A percentile compares a stretch with the other conserved stretches of the same genome.
Conservation (phyloP, 2,797 vertebrate genomes). For the Rachycentron canadum region DNA sequence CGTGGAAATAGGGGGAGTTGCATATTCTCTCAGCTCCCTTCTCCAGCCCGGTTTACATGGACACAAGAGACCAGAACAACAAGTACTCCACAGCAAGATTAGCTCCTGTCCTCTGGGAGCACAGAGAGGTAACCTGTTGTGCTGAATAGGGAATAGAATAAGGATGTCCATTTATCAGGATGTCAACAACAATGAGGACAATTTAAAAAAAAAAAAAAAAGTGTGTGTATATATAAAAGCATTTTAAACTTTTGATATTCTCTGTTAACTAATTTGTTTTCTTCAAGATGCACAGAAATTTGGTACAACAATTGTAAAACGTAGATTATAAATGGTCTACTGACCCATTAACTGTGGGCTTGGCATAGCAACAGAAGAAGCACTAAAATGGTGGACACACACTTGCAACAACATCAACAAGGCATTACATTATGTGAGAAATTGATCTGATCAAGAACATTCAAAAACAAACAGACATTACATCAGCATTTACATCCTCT, state of each 20-base stretch:
- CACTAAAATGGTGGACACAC: neutral
- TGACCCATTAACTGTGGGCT: neutral
- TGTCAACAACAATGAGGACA: constrained; percentile 23
- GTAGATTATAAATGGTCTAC: neutral
- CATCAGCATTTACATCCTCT: neutral
- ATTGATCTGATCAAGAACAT: constrained; percentile 21
- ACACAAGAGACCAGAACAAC: constrained; percentile 44
- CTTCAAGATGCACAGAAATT: neutral
- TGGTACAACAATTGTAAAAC: too few species aligned
- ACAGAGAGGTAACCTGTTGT: constrained; percentile 56
- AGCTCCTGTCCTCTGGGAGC: constrained; percentile 42
- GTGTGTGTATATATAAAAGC: too few species aligned
- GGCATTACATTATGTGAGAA: neutral
- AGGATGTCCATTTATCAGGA: constrained; percentile 24
- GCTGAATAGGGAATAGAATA: constrained; percentile 11
- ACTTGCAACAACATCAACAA: neutral
- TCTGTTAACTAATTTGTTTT: neutral
- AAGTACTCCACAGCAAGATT: constrained; percentile 55
- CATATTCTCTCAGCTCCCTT: constrained; percentile 41
- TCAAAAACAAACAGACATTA: neutral
- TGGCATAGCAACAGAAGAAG: neutral
- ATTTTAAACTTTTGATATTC: neutral
- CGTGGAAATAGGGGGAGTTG: constrained; percentile 52
- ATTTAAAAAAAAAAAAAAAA: neutral
- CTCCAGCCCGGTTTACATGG: constrained; percentile 36